These are phyloP conservation scores for Nephila pilipes DNA, from an alignment of 1,140 invertebrate species.

Conservation along the genomic window DNA sequence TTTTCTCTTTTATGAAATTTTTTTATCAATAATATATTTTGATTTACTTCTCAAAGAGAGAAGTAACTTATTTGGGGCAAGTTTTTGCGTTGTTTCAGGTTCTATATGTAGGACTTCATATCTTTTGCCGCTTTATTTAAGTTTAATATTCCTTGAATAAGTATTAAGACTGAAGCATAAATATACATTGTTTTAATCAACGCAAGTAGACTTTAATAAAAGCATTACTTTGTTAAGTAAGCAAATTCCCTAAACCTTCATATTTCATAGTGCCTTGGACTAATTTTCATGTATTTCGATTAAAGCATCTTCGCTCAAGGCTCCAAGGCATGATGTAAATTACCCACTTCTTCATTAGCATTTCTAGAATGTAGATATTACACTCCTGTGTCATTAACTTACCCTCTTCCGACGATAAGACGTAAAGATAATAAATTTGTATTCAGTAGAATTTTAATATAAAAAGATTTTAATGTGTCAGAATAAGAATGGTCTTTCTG, in stretches of 20 bases:
- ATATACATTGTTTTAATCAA: not conserved
- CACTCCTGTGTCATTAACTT: not conserved
- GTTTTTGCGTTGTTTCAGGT: too few species aligned
- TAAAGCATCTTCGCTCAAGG: not conserved
- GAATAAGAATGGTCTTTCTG: too few species aligned
- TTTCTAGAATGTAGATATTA: not conserved
- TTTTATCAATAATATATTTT: too few species aligned
- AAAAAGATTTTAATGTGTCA: not conserved
- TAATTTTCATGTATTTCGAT: conserved; percentile 34
- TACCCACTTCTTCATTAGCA: not conserved
- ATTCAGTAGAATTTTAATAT: not conserved
- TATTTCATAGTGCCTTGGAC: not conserved
- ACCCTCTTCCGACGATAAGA: not conserved
- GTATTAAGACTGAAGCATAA: not conserved
- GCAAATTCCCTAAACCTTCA: conserved; percentile 15
- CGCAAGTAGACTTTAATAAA: not conserved
- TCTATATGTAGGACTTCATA: not conserved
- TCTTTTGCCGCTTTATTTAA: not conserved
- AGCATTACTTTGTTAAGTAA: conserved; percentile 31
- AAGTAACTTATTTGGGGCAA: too few species aligned
- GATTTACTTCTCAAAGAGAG: too few species aligned
- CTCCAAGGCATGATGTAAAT: not conserved
- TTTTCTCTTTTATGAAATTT: too few species aligned
- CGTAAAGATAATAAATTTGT: conserved; percentile 11
- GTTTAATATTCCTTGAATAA: not conserved